Conservation (phyloP, 2,888 invertebrate species). For the Eupithecia centaureata region DNA sequence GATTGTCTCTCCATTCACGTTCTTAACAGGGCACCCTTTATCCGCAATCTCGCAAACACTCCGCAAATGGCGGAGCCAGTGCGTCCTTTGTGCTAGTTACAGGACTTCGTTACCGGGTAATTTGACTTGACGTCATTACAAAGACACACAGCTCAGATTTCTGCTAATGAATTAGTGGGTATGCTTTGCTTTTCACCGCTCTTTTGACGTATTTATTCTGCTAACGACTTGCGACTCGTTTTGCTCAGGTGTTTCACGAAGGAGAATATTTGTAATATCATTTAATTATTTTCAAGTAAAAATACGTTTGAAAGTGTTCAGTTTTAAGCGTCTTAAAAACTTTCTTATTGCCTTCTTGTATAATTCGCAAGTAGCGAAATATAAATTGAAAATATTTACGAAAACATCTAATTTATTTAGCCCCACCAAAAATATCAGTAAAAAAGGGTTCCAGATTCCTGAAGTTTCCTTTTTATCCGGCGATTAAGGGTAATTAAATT, state of each 20-base stretch:
- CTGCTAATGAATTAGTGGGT: slow-evolving; percentile 10
- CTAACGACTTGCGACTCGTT: background rate
- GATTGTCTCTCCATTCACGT: slow-evolving; percentile 13
- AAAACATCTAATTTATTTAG: background rate
- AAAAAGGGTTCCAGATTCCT: background rate
- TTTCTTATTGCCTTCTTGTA: background rate
- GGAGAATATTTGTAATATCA: background rate
- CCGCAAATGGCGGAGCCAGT: slow-evolving; percentile 6
- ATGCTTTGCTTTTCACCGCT: background rate
- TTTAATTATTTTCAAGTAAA: no score
- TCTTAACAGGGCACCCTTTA: slow-evolving; percentile 13
- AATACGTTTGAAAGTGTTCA: background rate
- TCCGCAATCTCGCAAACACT: slow-evolving; percentile 23
- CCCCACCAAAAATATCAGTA: background rate
- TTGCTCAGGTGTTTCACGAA: background rate
- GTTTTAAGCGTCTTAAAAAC: background rate
- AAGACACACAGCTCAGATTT: slow-evolving; percentile 10
- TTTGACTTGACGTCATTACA: slow-evolving; percentile 20
- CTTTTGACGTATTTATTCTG: slow-evolving; percentile 2
- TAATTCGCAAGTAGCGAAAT: background rate
- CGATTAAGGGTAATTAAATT: slow-evolving; percentile 30
- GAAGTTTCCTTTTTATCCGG: slow-evolving; percentile 18
- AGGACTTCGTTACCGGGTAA: slow-evolving; percentile 13
- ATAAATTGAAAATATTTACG: background rate
- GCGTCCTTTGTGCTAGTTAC: slow-evolving; percentile 17